phyloP scores from a whole-genome alignment of 2,113 vertebrate species.

The Symphodus melops region DNA sequence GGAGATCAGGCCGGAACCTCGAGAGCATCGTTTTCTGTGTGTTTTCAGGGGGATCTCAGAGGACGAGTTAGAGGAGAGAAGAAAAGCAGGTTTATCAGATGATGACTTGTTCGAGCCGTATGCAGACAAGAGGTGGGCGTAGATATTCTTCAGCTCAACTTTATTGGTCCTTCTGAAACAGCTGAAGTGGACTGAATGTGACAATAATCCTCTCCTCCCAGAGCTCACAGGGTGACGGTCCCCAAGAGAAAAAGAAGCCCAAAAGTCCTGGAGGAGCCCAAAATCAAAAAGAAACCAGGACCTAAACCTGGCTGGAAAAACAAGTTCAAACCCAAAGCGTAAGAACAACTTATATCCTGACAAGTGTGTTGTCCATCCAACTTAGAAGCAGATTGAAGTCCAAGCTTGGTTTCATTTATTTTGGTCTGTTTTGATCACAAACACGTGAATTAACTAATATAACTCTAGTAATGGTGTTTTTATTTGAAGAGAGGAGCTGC shows the following conservation, averaged over 20 bases:
- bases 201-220: neutral
- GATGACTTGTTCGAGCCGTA: constrained; percentile 87
- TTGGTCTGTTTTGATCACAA: too few relatives aligned
- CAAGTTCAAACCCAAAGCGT: constrained; percentile 92
- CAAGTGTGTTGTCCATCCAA: neutral
- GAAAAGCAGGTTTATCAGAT: constrained; percentile 81
- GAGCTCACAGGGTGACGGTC: constrained; percentile 66
- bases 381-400: neutral
- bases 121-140: constrained; percentile 86
- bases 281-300: constrained; percentile 92
- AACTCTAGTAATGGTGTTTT: neutral
- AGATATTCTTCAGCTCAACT: neutral
- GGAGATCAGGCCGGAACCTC: neutral
- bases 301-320: constrained; percentile 98
- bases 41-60: constrained; percentile 84
- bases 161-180: neutral
- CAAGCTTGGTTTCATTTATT: too few relatives aligned
- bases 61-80: constrained; percentile 83
- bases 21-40: neutral
- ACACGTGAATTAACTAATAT: too few relatives aligned
- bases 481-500: constrained; percentile 92
- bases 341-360: neutral
- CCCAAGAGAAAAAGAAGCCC: constrained; percentile 81
- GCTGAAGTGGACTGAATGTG: neutral
- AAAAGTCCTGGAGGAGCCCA: constrained; percentile 83